Evolutionary conservation across 2,888 invertebrate genomes (phyloP).

Genomic region (Ornithoptera priamus): DNA sequence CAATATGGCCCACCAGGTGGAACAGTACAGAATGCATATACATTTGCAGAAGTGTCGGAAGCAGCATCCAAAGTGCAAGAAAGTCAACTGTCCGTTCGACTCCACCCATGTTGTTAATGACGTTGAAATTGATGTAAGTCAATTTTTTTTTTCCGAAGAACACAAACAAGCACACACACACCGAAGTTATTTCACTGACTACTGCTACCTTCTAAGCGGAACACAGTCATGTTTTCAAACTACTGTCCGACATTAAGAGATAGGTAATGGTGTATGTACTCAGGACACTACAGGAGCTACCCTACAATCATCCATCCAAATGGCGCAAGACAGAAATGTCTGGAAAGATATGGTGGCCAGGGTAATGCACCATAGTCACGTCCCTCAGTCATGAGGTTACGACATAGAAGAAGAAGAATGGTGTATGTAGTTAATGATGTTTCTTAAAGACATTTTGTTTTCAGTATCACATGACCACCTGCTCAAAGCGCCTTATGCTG

Average conservation of each 20-base stretch:
- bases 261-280: too few relatives aligned
- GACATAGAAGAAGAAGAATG: too few relatives aligned
- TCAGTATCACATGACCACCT: constrained; percentile 56
- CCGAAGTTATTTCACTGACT: background rate
- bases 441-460: too few relatives aligned
- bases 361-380: too few relatives aligned
- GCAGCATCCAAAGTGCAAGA: constrained; percentile 65
- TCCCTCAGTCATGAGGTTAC: too few relatives aligned
- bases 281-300: too few relatives aligned
- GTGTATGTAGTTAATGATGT: too few relatives aligned
- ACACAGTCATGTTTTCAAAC: too few relatives aligned
- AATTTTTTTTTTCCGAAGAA: background rate
- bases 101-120: constrained; percentile 75
- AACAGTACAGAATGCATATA: constrained; percentile 72
- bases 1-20: constrained; percentile 74
- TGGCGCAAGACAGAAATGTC: too few relatives aligned
- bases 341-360: too few relatives aligned
- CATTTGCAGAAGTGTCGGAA: constrained; percentile 81
- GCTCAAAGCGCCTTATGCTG: constrained; percentile 51
- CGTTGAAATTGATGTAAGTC: constrained; percentile 72
- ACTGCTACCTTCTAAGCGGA: background rate
- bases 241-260: too few relatives aligned
- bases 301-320: too few relatives aligned
- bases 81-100: constrained; percentile 77
- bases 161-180: background rate